These are phyloP conservation scores for Stegodyphus dumicola DNA, from an alignment of 1,140 invertebrate species.

Conservation along the genomic window DNA sequence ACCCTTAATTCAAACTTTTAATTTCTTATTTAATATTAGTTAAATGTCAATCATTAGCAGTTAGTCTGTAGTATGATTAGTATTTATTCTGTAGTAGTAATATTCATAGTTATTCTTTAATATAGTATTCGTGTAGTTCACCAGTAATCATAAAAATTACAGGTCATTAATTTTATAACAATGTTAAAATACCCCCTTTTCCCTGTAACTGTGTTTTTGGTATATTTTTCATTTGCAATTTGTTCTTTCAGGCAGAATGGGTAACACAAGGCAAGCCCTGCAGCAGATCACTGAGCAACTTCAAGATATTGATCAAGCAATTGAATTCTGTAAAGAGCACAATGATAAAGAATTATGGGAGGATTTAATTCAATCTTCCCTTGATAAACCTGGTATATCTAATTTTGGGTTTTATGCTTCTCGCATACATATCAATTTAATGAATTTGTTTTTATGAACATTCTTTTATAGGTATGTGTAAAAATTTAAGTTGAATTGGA, in stretches of 20 bases:
- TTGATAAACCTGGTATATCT: slow-evolving; percentile 82
- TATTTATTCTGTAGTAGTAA: neutral
- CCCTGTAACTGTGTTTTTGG: neutral
- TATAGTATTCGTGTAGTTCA: neutral
- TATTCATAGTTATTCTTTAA: neutral
- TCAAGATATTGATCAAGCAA: slow-evolving; percentile 90
- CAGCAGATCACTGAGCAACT: slow-evolving; percentile 87
- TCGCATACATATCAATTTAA: too few species aligned
- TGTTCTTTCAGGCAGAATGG: slow-evolving; percentile 78
- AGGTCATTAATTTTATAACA: too few species aligned
- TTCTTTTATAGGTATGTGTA: too few species aligned
- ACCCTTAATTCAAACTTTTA: too few species aligned
- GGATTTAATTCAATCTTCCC: slow-evolving; percentile 89
- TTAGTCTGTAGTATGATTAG: too few species aligned
- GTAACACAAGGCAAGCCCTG: slow-evolving; percentile 90
- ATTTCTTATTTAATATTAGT: too few species aligned
- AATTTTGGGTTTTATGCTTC: too few species aligned
- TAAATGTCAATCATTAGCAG: too few species aligned
- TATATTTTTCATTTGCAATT: neutral
- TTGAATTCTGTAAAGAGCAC: slow-evolving; percentile 97
- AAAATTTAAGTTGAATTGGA: too few species aligned
- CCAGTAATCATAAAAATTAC: too few species aligned
- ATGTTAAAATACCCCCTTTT: too few species aligned
- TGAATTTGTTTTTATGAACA: too few species aligned
- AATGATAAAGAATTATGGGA: slow-evolving; percentile 95